Percentiles rank a stretch among this genome's conserved stretches.
phyloP scores from a whole-genome alignment of 2,797 vertebrate species.

The Todus mexicanus region DNA sequence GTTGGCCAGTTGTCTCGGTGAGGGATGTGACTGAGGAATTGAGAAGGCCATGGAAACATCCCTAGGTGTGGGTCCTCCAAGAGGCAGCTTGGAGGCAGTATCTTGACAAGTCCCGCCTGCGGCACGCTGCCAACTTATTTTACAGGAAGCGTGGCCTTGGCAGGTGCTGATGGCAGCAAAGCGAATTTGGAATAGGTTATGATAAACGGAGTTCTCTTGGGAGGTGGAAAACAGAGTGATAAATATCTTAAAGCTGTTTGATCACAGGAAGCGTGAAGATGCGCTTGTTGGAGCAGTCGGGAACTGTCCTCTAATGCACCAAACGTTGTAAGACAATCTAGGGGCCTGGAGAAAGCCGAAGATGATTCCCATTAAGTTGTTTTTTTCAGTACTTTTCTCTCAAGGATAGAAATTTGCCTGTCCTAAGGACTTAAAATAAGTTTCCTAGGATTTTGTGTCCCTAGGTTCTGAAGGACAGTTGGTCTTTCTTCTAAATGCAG shows the following conservation, averaged over 20 bases:
- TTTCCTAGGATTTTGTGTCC: background rate
- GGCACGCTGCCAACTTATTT: background rate
- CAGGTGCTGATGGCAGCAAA: constrained; percentile 40
- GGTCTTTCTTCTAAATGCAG: background rate
- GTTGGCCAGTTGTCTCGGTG: background rate
- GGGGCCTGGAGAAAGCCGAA: background rate
- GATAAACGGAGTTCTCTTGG: constrained; percentile 10
- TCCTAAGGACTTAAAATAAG: background rate
- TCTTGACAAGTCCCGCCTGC: background rate
- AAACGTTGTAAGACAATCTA: background rate
- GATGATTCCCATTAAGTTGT: background rate
- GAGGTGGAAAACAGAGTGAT: background rate
- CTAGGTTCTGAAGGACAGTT: background rate
- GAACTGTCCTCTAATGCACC: background rate
- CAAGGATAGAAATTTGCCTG: background rate
- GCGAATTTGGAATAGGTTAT: background rate
- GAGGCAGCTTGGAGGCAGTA: background rate
- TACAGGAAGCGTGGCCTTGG: background rate
- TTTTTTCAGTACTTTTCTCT: background rate
- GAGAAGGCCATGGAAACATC: background rate
- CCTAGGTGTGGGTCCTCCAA: background rate
- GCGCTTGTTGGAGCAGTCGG: background rate
- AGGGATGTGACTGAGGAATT: background rate
- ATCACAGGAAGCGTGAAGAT: background rate
- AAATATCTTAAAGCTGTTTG: background rate